Percentiles rank a stretch among this genome's conserved stretches.
Evolutionary conservation across 2,113 vertebrate species (phyloP).

Genomic region (Coregonus clupeaformis): DNA sequence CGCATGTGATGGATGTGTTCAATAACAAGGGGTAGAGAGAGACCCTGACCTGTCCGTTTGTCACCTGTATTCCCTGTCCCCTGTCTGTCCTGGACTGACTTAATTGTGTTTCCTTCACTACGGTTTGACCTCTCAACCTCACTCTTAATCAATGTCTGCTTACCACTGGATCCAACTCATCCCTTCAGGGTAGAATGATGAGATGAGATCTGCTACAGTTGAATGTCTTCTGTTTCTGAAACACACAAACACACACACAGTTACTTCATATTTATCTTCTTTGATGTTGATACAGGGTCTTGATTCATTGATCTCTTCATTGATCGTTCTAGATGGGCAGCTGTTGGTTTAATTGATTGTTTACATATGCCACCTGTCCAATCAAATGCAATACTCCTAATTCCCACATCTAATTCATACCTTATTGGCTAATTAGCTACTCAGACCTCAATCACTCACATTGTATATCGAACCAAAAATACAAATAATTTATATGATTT

Average conservation of each 20-base stretch:
- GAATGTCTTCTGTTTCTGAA: neutral
- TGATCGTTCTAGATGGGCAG: neutral
- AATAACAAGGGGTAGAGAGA: neutral
- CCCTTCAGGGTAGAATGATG: neutral
- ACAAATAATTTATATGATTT: neutral
- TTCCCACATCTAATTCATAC: neutral
- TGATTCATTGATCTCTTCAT: neutral
- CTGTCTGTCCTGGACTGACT: too few relatives aligned
- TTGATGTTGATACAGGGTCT: neutral
- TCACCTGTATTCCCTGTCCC: too few relatives aligned
- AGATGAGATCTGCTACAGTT: neutral
- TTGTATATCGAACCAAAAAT: neutral
- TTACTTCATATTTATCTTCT: neutral
- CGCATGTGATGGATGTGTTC: neutral
- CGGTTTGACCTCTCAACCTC: neutral
- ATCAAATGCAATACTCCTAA: neutral
- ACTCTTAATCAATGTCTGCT: neutral
- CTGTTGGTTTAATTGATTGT: neutral
- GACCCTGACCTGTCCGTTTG: neutral
- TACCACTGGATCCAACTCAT: neutral
- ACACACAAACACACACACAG: slow-evolving; percentile 6
- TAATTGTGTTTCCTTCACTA: too few relatives aligned
- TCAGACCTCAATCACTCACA: neutral
- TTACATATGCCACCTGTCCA: neutral
- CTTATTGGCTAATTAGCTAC: neutral